A percentile compares a stretch with the other conserved stretches of the same genome.
Conservation (phyloP, 2,888 invertebrate species). For the Phorcus lineatus region DNA sequence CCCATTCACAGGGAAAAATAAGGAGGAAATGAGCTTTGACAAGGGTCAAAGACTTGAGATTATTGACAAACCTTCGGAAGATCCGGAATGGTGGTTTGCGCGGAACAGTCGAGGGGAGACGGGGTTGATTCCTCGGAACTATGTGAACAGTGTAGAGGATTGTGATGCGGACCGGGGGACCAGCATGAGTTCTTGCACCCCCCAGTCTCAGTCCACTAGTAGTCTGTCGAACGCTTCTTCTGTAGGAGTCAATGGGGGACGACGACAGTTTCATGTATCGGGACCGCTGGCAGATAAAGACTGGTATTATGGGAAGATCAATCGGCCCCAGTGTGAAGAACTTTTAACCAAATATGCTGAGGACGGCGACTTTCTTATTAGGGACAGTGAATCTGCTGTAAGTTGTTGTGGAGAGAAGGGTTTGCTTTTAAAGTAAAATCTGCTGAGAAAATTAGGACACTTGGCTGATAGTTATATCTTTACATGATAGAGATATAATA, state of each 20-base stretch:
- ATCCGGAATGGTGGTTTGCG: conserved; percentile 99
- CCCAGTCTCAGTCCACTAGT: conserved; percentile 73
- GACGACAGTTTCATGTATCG: conserved; percentile 67
- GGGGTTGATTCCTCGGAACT: conserved; percentile 90
- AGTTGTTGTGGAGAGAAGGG: conserved; percentile 76
- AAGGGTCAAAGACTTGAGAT: conserved; percentile 97
- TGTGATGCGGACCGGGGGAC: conserved; percentile 60
- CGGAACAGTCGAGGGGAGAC: conserved; percentile 93
- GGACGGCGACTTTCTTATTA: conserved; percentile 98
- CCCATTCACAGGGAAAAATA: conserved; percentile 82
- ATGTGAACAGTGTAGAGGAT: conserved; percentile 75
- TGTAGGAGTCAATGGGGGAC: conserved; percentile 54
- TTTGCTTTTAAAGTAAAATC: background rate
- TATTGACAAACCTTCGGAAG: conserved; percentile 94
- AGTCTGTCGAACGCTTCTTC: conserved; percentile 69
- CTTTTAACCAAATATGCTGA: conserved; percentile 95
- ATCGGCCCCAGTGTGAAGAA: conserved; percentile 96
- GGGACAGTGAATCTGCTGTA: conserved; percentile 99
- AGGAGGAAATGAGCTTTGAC: conserved; percentile 96
- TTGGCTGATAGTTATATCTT: too few relatives aligned
- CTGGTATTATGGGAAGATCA: conserved; percentile 98
- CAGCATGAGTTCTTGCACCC: conserved; percentile 64
- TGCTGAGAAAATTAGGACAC: background rate
- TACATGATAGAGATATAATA: too few relatives aligned
- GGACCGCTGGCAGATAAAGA: conserved; percentile 78